Base-by-base conservation (phyloP, 2,113 vertebrate genomes). In the Gallinago jamesoni region DNA sequence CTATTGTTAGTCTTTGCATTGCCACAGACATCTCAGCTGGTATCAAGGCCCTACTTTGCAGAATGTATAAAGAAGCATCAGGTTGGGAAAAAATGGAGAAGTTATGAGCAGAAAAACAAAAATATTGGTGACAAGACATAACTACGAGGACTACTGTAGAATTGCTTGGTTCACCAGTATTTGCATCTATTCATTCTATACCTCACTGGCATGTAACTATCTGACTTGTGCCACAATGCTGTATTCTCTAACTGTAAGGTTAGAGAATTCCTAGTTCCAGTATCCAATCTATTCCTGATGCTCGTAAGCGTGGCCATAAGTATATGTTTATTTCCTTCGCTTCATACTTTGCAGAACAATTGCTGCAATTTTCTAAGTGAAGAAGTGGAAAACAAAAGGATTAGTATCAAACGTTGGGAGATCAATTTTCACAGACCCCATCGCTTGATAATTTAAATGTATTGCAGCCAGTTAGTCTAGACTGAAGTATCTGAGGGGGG, bases 401-500 rank as follows among this genome's bases (percentile, higher is more conserved):
- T 95, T 94, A 89, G 57, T 87, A 91, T 62, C 77, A 94, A 96
- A 94, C 6, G 0, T 66, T 72, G 74, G 67, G 64, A 94, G 80
- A 93, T 94, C 90, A 78, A 91, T 97, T 92, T 95, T 75, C 87
- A 93, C 18, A 70, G 87, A 84, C 74, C 75, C 48, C 30, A 80
- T 56, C 4, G 8, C 80, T 84, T 68, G 88, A 63, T 91, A 85
- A 96, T 96, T 96, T 93, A 94, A 95, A 97, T 93, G 86, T 92
- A 77, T 48, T 84, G 60, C 69, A 97, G 94, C 72, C 86, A 91
- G 94, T 95, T 96, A 94, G 91, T 94, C 89, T 83, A 96, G 87
- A 93, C 80, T 77, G 79, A 85, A 93, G 88, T 76, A 96, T 81
- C 83, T 77, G 75, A 94, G 43, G 22, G 91, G 93, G 85, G 59